Base-by-base conservation (phyloP, 2,888 invertebrate genomes). In the Polydrusus pterygomalis region DNA sequence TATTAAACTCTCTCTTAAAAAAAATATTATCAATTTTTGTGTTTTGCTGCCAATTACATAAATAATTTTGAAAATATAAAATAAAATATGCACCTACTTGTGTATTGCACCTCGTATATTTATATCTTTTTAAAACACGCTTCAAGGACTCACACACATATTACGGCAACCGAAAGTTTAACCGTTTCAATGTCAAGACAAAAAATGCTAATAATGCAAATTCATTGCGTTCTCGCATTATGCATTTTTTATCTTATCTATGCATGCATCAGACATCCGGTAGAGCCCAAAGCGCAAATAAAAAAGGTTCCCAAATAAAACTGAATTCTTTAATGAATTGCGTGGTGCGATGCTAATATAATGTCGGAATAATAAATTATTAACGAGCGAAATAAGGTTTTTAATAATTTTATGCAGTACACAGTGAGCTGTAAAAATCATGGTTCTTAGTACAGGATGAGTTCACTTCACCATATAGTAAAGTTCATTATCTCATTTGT, bases 181-280 rank as follows among this genome's bases (percentile, higher is more conserved):
- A 58, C 45, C 15, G 68, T 69, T 68, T 30, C 56, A 69, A 34
- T 56, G 68, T 69, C 68, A 58, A 54, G 58, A 40, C 43, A 58
- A 58, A 69, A 69, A 58, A 38, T 11, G 40, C 68, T 69, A 69
- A 69, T 69, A 38, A 69, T 69, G 68, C 45, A 69, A 69, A 58
- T 69, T 43, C 9, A 38, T 18, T 58, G 68, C 68, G 58, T 69
- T 69, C 38, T 69, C 43, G 68, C 56, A 58, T 69, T 58, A 58
- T 69, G 45, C 45, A 69, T 20, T 18, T 69, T 54, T 69, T 58
- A 58, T 69, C 68, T 69, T 69, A 69, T 69, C 68, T 56, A 15
- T 8, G 20, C 20, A 13, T 45, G 56, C 56, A 69, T 69, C 68
- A 45, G 43, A 69, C 68, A 58, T 69, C 68, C 68, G 68, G 68